Base-by-base conservation (phyloP, 1,140 invertebrate genomes). In the Tyrophagus putrescentiae region DNA sequence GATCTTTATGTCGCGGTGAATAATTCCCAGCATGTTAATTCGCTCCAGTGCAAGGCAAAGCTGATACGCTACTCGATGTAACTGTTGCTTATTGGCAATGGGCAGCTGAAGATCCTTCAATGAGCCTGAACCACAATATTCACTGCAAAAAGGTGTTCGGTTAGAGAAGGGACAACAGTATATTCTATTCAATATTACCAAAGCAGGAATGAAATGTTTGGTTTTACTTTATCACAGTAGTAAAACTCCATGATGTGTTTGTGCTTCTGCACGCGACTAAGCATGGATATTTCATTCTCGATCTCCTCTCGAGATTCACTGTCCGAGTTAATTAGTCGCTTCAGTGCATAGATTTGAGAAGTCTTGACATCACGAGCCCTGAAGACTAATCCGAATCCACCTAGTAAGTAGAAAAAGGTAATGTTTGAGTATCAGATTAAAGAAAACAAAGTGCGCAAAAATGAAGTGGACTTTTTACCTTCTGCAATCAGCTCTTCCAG, bases 401-500 rank as follows among this genome's bases (percentile, higher is more conserved):
- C 63, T 61, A 42, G 25, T 42, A 42, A 39, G n/a, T 42, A 23
- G 41, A 21, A 23, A 42, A 21, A 23, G 25, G 25, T 42, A 42
- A 42, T 42, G 25, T 42, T 1, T 1, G 41, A 42, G 18, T n/a
- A n/a, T n/a, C 41, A 42, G 25, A 42, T 42, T 23, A 42, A 42
- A 42, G 36, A 39, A 39, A 39, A 39, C 11, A 39, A 39, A n/a
- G n/a, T n/a, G n/a, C n/a, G n/a, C n/a, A n/a, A n/a, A n/a, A n/a
- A n/a, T n/a, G n/a, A n/a, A n/a, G n/a, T n/a, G n/a, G n/a, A n/a
- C n/a, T n/a, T n/a, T n/a, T n/a, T n/a, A 93, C 91, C 90, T 85
- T 94, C 90, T 52, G 89, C 90, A 65, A 94, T 87, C 66, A 93
- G 82, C 76, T 81, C 82, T 72, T 84, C 89, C 48, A 93, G 84